phyloP scores from a whole-genome alignment of 2,797 vertebrate genomes.

The Perodicticus potto region DNA sequence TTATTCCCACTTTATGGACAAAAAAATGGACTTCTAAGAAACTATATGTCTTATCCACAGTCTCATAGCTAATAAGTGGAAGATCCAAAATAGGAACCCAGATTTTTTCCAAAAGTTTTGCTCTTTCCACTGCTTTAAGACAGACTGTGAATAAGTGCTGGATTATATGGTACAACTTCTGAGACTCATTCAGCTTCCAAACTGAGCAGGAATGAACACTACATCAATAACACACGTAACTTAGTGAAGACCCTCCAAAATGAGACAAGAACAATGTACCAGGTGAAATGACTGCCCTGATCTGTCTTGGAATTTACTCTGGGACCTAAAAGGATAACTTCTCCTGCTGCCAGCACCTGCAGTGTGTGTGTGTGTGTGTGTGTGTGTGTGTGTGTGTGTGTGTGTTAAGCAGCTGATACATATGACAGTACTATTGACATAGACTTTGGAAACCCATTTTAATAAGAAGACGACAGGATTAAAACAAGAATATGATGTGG shows the following conservation, averaged over 20 bases:
- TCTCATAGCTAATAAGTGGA: not conserved
- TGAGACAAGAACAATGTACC: not conserved
- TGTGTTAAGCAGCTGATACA: not conserved
- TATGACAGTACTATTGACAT: not conserved
- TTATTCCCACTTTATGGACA: not conserved
- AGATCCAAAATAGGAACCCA: not conserved
- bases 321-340: not conserved
- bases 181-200: conserved; percentile 1
- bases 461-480: not conserved
- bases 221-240: not conserved
- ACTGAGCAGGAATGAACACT: not conserved
- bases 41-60: not conserved
- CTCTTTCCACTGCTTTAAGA: not conserved
- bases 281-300: not conserved
- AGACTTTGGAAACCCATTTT: not conserved
- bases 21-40: conserved; percentile 6
- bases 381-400: not conserved
- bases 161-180: not conserved
- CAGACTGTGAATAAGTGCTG: not conserved
- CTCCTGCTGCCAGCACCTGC: not conserved
- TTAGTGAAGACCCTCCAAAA: not conserved
- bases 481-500: not conserved
- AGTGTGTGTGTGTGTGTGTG: not conserved
- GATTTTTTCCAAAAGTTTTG: not conserved
- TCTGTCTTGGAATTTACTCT: not conserved